Conservation (phyloP, 2,797 vertebrate genomes). For the Rhinella marina region DNA sequence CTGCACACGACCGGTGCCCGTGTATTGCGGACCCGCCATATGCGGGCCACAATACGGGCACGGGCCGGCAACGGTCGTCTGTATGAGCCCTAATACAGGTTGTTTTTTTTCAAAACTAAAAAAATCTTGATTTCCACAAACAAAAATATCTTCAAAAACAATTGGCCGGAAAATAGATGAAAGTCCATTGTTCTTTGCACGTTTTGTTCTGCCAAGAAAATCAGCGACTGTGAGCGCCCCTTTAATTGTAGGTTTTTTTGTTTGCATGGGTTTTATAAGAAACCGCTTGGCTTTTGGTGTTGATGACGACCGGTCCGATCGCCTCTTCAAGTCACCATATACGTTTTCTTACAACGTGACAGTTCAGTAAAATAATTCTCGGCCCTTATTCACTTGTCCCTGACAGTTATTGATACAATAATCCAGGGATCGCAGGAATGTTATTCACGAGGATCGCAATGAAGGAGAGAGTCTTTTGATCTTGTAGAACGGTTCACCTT, state of each 20-base stretch:
- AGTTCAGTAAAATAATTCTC: neutral
- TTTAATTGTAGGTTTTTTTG: neutral
- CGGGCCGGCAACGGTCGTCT: too few relatives aligned
- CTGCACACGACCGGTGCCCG: too few relatives aligned
- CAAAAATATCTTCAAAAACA: too few relatives aligned
- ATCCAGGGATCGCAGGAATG: neutral
- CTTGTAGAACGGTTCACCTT: slow-evolving; percentile 2
- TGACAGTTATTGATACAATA: neutral
- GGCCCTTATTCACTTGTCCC: neutral
- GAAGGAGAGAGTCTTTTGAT: neutral
- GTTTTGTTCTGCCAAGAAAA: neutral
- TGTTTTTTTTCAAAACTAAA: too few relatives aligned
- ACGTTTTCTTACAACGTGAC: neutral
- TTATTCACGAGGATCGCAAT: neutral
- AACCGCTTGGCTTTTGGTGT: neutral
- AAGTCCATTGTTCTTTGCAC: neutral
- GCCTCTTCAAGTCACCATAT: neutral
- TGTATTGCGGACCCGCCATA: too few relatives aligned
- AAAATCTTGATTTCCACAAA: too few relatives aligned
- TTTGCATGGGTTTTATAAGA: neutral
- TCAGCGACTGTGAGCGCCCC: neutral
- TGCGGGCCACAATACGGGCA: too few relatives aligned
- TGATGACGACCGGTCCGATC: neutral
- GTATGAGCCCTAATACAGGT: too few relatives aligned
- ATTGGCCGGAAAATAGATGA: neutral